Base-by-base conservation (phyloP, 2,797 vertebrate genomes). In the Pogoniulus pusillus region DNA sequence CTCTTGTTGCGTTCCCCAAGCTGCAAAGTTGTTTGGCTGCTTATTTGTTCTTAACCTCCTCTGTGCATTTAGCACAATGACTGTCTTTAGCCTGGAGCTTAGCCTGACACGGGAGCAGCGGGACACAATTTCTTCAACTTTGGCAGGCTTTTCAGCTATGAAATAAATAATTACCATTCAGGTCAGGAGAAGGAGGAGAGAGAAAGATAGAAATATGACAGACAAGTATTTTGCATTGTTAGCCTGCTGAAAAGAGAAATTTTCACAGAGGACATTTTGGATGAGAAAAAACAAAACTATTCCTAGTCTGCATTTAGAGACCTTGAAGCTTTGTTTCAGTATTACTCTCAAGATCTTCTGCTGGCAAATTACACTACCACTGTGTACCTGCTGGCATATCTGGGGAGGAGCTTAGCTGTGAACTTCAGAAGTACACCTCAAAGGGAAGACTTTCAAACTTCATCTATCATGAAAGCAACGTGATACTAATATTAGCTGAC, bases 71-170 rank as follows among this genome's bases (percentile, higher is more conserved):
- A 82, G 89, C 72, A 64, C 93, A 94, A 70, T n/a, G 69, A 88
- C 87, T 94, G 91, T 47, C 94, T 95, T 91, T 94, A 95, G 96
- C 93, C 95, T 95, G 95, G 80, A 96, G 96, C 92, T 95, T 84
- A 89, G 89, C 83, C 95, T 94, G 85, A 91, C 85, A 85, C 5
- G 0, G 79, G 57, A 95, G 92, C 93, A 86, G 69, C 58, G 66
- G 90, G 85, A 96, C 77, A 92, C n/a, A 29, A 70, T 93, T 90
- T 12, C 92, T 95, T 94, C 74, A 91, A 87, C 85, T 93, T 91
- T 3, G 91, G 83, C 81, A 90, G 78, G 87, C 78, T 96, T 96
- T 72, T 94, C 93, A 94, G 91, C 86, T 85, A 85, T 57, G 81
- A 95, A 94, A 91, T 90, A 89, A 94, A 57, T 82, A 91, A 91